phyloP scores from a whole-genome alignment of 2,888 invertebrate genomes.

The Spicauda simplicius region DNA sequence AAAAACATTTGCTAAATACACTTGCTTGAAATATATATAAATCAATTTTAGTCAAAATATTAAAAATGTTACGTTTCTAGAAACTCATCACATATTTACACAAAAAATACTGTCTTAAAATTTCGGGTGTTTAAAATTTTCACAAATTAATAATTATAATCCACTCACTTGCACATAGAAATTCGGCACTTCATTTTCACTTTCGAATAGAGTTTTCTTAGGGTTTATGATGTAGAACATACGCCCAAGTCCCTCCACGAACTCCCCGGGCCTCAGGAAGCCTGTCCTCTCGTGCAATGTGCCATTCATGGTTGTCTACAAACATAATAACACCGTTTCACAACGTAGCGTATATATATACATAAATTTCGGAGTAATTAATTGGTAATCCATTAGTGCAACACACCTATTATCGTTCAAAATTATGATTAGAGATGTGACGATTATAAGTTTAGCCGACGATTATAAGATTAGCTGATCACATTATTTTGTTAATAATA shows the following conservation, averaged over 20 bases:
- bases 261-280: conserved; percentile 40
- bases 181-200: conserved; percentile 86
- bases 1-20: too few relatives aligned
- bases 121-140: too few relatives aligned
- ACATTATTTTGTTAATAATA: too few relatives aligned
- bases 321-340: not conserved
- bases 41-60: too few relatives aligned
- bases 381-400: not conserved
- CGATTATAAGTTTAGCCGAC: too few relatives aligned
- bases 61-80: too few relatives aligned
- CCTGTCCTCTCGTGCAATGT: conserved; percentile 4
- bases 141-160: not conserved
- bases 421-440: too few relatives aligned
- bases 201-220: conserved; percentile 83
- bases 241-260: conserved; percentile 74
- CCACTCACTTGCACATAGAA: conserved; percentile 87
- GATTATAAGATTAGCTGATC: too few relatives aligned
- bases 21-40: too few relatives aligned
- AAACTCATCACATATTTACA: too few relatives aligned
- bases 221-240: conserved; percentile 88
- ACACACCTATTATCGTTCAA: not conserved
- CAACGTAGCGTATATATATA: not conserved
- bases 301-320: conserved; percentile 22
- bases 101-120: too few relatives aligned
- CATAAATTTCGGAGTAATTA: conserved; percentile 5